Conservation (phyloP, 2,797 vertebrate genomes). For the Coreius guichenoti region DNA sequence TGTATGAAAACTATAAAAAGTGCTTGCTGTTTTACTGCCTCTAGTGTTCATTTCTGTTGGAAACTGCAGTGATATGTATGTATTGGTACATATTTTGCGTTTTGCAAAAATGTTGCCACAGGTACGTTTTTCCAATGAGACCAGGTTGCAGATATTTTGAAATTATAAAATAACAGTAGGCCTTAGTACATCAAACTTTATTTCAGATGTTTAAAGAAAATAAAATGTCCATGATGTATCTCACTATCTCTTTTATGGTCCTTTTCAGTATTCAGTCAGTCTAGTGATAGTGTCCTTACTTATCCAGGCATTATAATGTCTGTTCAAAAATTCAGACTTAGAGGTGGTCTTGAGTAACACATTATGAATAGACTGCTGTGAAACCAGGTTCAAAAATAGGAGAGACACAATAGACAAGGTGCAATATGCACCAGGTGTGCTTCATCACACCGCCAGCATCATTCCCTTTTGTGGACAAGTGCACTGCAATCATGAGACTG, state of each 20-base stretch:
- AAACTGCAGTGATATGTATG: too few relatives aligned
- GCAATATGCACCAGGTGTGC: neutral
- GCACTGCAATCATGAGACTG: neutral
- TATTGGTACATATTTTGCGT: too few relatives aligned
- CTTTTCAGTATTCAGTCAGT: neutral
- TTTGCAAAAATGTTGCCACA: too few relatives aligned
- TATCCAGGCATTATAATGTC: neutral
- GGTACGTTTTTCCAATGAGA: too few relatives aligned
- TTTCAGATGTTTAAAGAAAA: neutral
- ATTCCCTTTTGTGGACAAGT: neutral
- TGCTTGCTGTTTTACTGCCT: too few relatives aligned
- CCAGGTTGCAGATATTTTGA: neutral
- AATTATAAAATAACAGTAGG: too few relatives aligned
- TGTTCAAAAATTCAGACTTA: neutral
- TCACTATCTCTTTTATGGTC: neutral
- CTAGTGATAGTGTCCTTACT: neutral
- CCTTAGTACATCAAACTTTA: neutral
- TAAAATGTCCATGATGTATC: too few relatives aligned
- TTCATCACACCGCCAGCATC: neutral
- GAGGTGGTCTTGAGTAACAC: constrained; percentile 6
- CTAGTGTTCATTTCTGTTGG: too few relatives aligned
- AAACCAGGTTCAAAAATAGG: neutral
- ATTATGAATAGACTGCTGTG: neutral
- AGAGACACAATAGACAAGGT: neutral
- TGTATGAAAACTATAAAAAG: too few relatives aligned